Evolutionary conservation across 1,140 invertebrate species (phyloP).

Genomic region (Coenobita brevimanus): DNA sequence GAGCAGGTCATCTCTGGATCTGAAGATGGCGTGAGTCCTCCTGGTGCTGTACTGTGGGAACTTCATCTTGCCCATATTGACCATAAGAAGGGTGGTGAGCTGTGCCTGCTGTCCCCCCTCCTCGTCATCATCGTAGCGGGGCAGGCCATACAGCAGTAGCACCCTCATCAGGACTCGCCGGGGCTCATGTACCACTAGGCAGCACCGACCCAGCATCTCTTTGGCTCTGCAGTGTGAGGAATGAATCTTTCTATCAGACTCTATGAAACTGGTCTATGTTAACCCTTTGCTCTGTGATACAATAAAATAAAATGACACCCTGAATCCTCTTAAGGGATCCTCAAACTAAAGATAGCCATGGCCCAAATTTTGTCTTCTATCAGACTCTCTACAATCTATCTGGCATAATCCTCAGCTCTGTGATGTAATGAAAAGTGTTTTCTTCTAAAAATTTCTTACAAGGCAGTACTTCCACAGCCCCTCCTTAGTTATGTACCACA

Average conservation of each 20-base stretch:
- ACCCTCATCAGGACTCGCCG: slow-evolving; percentile 74
- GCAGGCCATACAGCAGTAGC: slow-evolving; percentile 75
- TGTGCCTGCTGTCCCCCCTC: slow-evolving; percentile 72
- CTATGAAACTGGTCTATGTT: slow-evolving; percentile 3
- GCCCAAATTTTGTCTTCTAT: no score
- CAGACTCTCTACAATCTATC: no score
- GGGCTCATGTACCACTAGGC: slow-evolving; percentile 71
- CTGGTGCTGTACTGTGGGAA: slow-evolving; percentile 75
- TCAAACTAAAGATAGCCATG: no score
- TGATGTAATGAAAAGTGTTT: no score
- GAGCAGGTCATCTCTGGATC: slow-evolving; percentile 73
- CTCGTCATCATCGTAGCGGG: slow-evolving; percentile 74
- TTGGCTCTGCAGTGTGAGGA: slow-evolving; percentile 14
- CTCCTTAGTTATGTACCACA: no score
- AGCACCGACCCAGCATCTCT: slow-evolving; percentile 69
- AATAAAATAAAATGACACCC: no score
- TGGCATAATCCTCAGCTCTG: no score
- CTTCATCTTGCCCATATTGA: slow-evolving; percentile 75
- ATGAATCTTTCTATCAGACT: not conserved
- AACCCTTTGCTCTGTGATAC: not conserved
- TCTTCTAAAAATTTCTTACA: no score
- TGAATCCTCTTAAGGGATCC: no score
- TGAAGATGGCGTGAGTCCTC: slow-evolving; percentile 73
- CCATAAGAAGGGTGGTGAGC: slow-evolving; percentile 75
- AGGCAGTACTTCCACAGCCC: no score